phyloP scores from a whole-genome alignment of 1,140 invertebrate genomes.

The Hermetia illucens region DNA sequence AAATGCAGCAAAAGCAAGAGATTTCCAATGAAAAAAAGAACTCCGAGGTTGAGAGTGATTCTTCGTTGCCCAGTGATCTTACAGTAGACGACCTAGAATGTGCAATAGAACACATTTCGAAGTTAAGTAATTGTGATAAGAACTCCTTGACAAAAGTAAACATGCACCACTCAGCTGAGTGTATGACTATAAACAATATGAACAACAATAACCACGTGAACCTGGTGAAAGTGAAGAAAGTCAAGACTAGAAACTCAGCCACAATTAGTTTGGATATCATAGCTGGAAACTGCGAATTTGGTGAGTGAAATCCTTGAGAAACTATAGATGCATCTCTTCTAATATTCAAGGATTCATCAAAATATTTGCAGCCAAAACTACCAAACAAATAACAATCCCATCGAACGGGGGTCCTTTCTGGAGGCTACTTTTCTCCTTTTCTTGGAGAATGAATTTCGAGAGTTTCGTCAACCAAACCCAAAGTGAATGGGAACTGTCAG shows the following conservation, averaged over 20 bases:
- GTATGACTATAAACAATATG: slow-evolving; percentile 1
- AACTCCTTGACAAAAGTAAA: neutral
- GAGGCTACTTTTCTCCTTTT: no score
- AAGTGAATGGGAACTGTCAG: neutral
- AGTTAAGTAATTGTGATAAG: neutral
- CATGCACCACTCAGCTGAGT: neutral
- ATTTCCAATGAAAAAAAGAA: slow-evolving; percentile 6
- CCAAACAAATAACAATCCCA: no score
- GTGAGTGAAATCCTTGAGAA: no score
- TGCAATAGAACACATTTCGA: neutral
- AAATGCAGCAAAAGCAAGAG: slow-evolving; percentile 3
- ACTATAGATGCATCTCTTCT: no score
- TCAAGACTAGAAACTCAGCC: neutral
- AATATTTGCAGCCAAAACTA: no score
- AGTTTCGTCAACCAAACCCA: neutral
- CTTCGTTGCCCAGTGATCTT: neutral
- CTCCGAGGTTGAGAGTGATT: slow-evolving; percentile 5
- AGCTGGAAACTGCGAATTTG: neutral
- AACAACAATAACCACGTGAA: neutral
- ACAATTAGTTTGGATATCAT: slow-evolving; percentile 1
- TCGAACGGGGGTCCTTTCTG: no score
- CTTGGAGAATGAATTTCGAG: neutral
- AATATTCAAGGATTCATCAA: no score
- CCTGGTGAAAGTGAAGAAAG: neutral
- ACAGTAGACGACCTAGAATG: neutral